Conservation (phyloP, 2,888 invertebrate species). For the Amaurobius ferox region DNA sequence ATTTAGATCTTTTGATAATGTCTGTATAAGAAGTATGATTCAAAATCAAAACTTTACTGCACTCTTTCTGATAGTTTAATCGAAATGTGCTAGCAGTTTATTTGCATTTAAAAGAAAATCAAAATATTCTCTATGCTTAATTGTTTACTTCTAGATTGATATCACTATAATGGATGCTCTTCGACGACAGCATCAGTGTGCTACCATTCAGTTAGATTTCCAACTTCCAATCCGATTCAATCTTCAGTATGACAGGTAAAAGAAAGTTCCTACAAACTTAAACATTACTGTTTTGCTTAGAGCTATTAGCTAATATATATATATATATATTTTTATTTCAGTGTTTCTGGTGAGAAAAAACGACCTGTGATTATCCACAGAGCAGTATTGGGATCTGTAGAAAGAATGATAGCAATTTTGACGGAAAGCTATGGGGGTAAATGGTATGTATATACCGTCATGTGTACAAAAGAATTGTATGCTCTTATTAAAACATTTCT, state of each 20-base stretch:
- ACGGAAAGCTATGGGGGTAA: conserved; percentile 98
- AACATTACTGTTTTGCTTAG: too few species aligned
- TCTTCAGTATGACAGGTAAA: conserved; percentile 84
- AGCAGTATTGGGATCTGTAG: conserved; percentile 97
- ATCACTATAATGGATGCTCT: conserved; percentile 97
- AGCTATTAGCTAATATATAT: background rate
- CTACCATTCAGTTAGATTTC: conserved; percentile 98
- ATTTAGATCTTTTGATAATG: too few species aligned
- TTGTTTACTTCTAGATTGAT: conserved; percentile 84
- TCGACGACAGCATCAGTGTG: conserved; percentile 93
- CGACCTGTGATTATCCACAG: conserved; percentile 98
- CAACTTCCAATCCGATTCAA: conserved; percentile 95
- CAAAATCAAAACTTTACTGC: too few species aligned
- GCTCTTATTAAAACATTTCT: too few species aligned
- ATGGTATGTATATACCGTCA: conserved; percentile 86
- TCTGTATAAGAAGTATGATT: too few species aligned
- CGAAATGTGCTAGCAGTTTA: too few species aligned
- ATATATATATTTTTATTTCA: conserved; percentile 77
- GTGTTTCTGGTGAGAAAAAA: conserved; percentile 91
- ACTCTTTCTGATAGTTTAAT: too few species aligned
- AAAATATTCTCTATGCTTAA: too few species aligned
- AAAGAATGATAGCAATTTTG: conserved; percentile 97
- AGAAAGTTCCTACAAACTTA: too few species aligned
- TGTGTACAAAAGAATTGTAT: too few species aligned
- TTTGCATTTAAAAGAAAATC: too few species aligned